Evolutionary conservation across 2,797 vertebrate species (phyloP).

Genomic region (Poeciliopsis infans): DNA sequence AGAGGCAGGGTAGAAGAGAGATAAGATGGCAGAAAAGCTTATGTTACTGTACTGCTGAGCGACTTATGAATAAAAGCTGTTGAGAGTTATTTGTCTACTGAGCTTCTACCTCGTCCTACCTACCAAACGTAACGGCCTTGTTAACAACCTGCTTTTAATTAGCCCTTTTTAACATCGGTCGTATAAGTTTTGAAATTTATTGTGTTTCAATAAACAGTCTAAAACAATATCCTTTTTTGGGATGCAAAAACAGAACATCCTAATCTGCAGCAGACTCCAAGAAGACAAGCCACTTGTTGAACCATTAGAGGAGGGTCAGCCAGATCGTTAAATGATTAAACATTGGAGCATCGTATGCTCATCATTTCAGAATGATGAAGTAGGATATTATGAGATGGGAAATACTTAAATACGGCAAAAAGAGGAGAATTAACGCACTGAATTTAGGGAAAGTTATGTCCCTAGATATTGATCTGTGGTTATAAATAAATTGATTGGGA

Average conservation of each 20-base stretch:
- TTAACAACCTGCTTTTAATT: neutral
- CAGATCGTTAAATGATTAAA: neutral
- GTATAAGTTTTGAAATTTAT: neutral
- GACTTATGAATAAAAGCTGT: no score
- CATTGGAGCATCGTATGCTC: neutral
- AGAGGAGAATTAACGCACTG: neutral
- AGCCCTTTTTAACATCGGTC: neutral
- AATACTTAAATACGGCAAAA: neutral
- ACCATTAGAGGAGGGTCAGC: neutral
- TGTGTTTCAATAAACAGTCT: neutral
- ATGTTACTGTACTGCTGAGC: no score
- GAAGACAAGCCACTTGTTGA: neutral
- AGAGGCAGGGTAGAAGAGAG: no score
- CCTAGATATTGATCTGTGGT: neutral
- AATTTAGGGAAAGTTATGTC: neutral
- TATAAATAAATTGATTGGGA: conserved; percentile 1
- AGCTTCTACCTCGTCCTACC: no score
- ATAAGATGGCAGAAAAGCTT: no score
- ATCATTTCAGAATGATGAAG: neutral
- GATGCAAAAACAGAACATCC: neutral
- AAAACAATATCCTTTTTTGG: neutral
- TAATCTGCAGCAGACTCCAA: neutral
- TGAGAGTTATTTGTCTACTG: no score
- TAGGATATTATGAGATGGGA: neutral
- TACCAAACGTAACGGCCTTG: neutral